Evolutionary conservation across 2,113 vertebrate genomes (phyloP).

Genomic region (Parotia lawesii): DNA sequence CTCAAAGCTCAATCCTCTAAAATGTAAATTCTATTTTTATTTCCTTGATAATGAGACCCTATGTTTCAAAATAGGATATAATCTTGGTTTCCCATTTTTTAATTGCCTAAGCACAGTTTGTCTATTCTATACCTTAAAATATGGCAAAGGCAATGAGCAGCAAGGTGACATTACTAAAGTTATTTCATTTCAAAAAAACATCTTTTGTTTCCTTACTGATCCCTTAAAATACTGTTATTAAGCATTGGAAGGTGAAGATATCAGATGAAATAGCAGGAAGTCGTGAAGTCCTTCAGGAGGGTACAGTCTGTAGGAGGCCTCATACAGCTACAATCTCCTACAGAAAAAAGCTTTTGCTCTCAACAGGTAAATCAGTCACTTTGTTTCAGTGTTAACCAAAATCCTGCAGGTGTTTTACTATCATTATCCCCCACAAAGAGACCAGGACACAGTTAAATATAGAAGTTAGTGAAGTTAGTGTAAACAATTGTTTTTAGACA

Average conservation of each 20-base stretch:
- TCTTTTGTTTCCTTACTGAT: not conserved
- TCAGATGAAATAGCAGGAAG: slow-evolving; percentile 39
- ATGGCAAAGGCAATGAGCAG: not conserved
- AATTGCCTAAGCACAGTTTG: not conserved
- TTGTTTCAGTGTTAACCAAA: not conserved
- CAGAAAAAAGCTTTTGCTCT: slow-evolving; percentile 43
- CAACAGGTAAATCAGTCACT: slow-evolving; percentile 5
- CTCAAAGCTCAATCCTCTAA: not conserved
- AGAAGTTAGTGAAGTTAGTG: not conserved
- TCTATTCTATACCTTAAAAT: slow-evolving; percentile 1
- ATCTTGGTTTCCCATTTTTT: not conserved
- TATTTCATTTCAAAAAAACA: not conserved
- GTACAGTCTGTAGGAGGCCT: slow-evolving; percentile 13
- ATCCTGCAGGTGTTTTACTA: not conserved
- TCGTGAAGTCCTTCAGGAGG: slow-evolving; percentile 18
- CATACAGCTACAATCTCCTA: not conserved
- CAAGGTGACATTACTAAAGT: slow-evolving; percentile 63
- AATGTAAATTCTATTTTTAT: not conserved
- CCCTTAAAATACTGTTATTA: slow-evolving; percentile 60
- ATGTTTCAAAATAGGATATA: not conserved
- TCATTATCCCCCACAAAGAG: not conserved
- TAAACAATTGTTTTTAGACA: not conserved
- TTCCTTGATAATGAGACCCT: not conserved
- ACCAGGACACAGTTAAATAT: not conserved
- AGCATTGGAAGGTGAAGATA: slow-evolving; percentile 44